Evolutionary conservation across 1,140 invertebrate genomes (phyloP).

Genomic region (Vanessa tameamea): DNA sequence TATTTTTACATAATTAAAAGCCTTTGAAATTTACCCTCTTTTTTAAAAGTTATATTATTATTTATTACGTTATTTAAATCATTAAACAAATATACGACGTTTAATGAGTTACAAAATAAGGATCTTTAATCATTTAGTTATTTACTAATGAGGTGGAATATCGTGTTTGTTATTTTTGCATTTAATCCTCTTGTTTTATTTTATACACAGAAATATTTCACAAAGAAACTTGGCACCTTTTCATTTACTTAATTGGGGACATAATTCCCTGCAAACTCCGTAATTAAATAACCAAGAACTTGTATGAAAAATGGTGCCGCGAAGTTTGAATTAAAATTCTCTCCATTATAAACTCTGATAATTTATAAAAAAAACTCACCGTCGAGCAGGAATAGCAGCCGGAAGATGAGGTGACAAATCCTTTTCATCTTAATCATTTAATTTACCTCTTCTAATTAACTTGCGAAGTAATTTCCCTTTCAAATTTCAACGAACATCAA

Average conservation of each 20-base stretch:
- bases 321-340: constrained; percentile 28
- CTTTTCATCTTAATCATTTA: constrained; percentile 71
- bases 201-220: background rate
- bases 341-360: constrained; percentile 19
- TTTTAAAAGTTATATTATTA: background rate
- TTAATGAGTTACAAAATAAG: background rate
- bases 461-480: constrained; percentile 29
- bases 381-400: constrained; percentile 69
- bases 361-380: constrained; percentile 53
- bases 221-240: constrained; percentile 12
- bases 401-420: constrained; percentile 73
- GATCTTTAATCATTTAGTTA: background rate
- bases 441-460: constrained; percentile 43
- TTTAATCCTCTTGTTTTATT: background rate
- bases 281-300: constrained; percentile 32
- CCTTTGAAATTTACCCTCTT: background rate
- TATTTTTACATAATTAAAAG: constrained; percentile 9
- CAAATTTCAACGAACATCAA: constrained; percentile 27
- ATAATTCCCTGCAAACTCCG: constrained; percentile 29
- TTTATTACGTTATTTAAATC: background rate
- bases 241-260: constrained; percentile 26
- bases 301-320: constrained; percentile 17
- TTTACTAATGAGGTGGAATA: constrained; percentile 4
- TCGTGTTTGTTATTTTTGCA: background rate
- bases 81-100: background rate